phyloP scores from a whole-genome alignment of 2,888 invertebrate species.

The Ophonus ardosiacus region DNA sequence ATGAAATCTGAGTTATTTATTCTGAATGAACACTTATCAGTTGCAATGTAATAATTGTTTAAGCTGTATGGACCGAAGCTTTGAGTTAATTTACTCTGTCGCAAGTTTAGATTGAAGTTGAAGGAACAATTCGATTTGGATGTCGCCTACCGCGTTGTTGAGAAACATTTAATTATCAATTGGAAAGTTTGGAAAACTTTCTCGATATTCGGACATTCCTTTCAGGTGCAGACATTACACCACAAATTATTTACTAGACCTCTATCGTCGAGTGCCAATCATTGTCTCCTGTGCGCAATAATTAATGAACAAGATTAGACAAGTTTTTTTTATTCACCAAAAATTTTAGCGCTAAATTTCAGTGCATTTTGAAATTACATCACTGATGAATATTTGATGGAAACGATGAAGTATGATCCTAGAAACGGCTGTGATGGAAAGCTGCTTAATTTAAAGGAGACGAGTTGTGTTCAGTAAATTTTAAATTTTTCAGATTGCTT shows the following conservation, averaged over 20 bases:
- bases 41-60: conserved; percentile 29
- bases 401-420: no score
- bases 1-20: not conserved
- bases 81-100: conserved; percentile 22
- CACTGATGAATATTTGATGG: no score
- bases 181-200: conserved; percentile 23
- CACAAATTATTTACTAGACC: conserved; percentile 11
- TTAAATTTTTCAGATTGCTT: no score
- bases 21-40: conserved; percentile 1
- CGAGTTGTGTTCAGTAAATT: no score
- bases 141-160: conserved; percentile 1
- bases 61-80: conserved; percentile 16
- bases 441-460: no score
- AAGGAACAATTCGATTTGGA: conserved; percentile 32
- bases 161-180: conserved; percentile 44
- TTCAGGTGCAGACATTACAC: conserved; percentile 37
- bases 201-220: conserved; percentile 36
- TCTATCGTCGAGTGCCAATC: not conserved
- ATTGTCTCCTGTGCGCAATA: not conserved
- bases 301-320: not conserved
- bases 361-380: no score
- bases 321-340: no score
- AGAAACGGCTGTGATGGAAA: no score
- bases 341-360: no score
- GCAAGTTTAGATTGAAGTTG: conserved; percentile 41